Evolutionary conservation across 2,113 vertebrate species (phyloP), one percentile per base, ranked within the genome.

Genomic region (Phrynosoma blainvillii): DNA sequence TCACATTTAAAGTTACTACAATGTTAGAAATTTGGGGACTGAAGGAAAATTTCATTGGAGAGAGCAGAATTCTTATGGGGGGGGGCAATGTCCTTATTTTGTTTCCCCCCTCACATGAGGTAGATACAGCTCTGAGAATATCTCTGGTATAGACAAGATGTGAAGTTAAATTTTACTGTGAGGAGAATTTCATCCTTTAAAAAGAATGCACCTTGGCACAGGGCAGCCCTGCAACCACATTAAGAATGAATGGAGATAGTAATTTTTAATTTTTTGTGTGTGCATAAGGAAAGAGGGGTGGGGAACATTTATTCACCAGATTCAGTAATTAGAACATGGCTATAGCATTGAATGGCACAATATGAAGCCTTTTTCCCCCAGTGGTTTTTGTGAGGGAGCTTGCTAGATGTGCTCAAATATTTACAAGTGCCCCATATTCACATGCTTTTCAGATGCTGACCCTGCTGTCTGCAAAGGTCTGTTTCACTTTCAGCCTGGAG

Each of bases 331-430:
- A 96, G 94, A 95, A 95, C 94, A 88, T 93, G 94, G 93, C 91
- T 95, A 93, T 95, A 89, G 93, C 92, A 79, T 56, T 73, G 94
- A 93, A 85, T 88, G 94, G 95, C 96, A 95, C 95, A 73, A 94
- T 47, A 82, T 68, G 90, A 95, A 94, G 95, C 2, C 30, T 84
- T 79, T 95, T 96, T 96, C 95, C 95, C 96, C 96, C 94, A 94
- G 76, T 93, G 96, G 92, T 94, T 95, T 93, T 87, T 89, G 92
- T 89, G 92, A 95, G 91, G 91, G 91, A 95, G 89, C 94, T 91
- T 89, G 96, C 96, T 96, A 97, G 96, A 95, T 97, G 97, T 95
- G 95, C 95, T 96, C 96, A 95, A 92, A 95, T 96, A 96, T 96
- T 97, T 95, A 97, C 96, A 97, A 96, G 95, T 95, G 94, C 95